phyloP scores from a whole-genome alignment of 2,797 vertebrate genomes.

The Danio kyathit region DNA sequence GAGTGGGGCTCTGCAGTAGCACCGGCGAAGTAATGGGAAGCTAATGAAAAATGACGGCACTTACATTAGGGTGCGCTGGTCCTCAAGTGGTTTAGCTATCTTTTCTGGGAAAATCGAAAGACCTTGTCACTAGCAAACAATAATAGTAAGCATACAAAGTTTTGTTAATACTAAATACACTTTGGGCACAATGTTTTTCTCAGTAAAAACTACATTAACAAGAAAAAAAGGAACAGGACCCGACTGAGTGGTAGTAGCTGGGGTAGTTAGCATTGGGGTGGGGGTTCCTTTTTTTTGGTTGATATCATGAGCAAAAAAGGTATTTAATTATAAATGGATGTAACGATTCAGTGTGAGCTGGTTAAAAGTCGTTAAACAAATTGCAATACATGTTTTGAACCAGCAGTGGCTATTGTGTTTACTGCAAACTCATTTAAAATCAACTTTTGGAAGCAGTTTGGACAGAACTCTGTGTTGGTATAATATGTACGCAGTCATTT shows the following conservation, averaged over 20 bases:
- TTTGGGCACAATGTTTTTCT: not conserved
- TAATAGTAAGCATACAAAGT: not conserved
- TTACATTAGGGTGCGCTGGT: slow-evolving; percentile 3
- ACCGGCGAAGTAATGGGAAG: slow-evolving; percentile 27
- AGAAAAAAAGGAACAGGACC: not conserved
- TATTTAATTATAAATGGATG: too few species aligned
- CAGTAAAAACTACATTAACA: not conserved
- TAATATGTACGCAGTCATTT: too few species aligned
- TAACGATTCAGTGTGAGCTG: too few species aligned
- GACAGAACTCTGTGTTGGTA: too few species aligned
- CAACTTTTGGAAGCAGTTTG: too few species aligned
- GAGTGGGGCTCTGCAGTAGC: slow-evolving; percentile 17
- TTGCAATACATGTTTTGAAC: too few species aligned
- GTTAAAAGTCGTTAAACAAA: too few species aligned
- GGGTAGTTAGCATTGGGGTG: too few species aligned
- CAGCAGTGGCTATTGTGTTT: too few species aligned
- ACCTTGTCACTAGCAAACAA: not conserved
- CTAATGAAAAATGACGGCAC: slow-evolving; percentile 40
- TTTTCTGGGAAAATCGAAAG: not conserved
- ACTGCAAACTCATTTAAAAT: too few species aligned
- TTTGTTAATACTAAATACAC: too few species aligned
- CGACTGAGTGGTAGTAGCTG: too few species aligned
- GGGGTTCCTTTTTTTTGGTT: not conserved
- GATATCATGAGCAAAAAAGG: not conserved
- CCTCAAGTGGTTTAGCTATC: not conserved